phyloP scores from a whole-genome alignment of 2,888 invertebrate genomes.

The Lomographa bimaculata region DNA sequence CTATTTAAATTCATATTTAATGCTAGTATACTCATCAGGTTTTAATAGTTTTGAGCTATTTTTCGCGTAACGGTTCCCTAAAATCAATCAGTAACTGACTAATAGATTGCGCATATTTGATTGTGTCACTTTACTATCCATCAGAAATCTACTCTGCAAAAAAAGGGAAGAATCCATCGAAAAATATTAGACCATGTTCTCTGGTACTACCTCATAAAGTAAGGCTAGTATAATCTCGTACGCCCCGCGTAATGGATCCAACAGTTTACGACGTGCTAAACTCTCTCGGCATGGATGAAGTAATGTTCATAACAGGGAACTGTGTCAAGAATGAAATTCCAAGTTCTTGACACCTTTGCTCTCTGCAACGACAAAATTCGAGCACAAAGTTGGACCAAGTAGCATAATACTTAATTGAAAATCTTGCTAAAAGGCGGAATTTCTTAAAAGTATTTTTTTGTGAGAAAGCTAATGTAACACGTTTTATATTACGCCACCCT shows the following conservation, averaged over 20 bases:
- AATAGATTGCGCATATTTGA: too few species aligned
- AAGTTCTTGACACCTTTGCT: slow-evolving; percentile 55
- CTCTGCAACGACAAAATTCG: slow-evolving; percentile 40
- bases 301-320: slow-evolving; percentile 64
- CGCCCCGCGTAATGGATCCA: slow-evolving; percentile 61
- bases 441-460: neutral
- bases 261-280: slow-evolving; percentile 74
- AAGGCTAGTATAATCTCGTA: slow-evolving; percentile 53
- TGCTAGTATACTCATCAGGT: too few species aligned
- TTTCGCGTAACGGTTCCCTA: too few species aligned
- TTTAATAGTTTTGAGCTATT: too few species aligned
- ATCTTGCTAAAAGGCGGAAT: slow-evolving; percentile 13
- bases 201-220: slow-evolving; percentile 45
- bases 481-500: slow-evolving; percentile 14
- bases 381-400: slow-evolving; percentile 11
- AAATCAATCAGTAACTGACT: too few species aligned
- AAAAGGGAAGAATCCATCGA: slow-evolving; percentile 32
- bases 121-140: too few species aligned
- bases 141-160: slow-evolving; percentile 28
- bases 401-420: slow-evolving; percentile 12
- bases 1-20: too few species aligned
- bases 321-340: slow-evolving; percentile 60
- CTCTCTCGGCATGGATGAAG: slow-evolving; percentile 57
- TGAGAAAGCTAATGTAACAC: slow-evolving; percentile 1
- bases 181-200: slow-evolving; percentile 48